These are phyloP conservation scores for Silurus aristotelis DNA, from an alignment of 2,797 vertebrate species.

Conservation along the genomic window DNA sequence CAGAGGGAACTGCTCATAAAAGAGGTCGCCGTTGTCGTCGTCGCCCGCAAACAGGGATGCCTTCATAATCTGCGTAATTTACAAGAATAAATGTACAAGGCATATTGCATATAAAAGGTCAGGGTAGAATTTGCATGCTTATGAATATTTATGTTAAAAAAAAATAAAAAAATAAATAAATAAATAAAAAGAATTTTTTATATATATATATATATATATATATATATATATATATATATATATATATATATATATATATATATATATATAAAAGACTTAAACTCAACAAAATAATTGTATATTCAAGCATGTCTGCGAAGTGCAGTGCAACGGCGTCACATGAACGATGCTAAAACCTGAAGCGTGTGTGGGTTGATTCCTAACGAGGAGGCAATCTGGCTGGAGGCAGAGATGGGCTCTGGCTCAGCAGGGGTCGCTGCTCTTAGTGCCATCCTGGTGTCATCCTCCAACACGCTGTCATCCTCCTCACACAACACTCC, in stretches of 20 bases:
- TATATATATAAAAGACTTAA: neutral
- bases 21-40: constrained; percentile 82
- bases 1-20: constrained; percentile 66
- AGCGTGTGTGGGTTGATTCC: constrained; percentile 92
- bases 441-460: constrained; percentile 14
- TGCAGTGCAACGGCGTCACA: neutral
- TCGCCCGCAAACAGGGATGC: constrained; percentile 90
- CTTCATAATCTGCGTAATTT: constrained; percentile 88
- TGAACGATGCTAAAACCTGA: constrained; percentile 77
- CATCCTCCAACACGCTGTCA: constrained; percentile 42
- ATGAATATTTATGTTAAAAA: too few relatives aligned
- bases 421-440: constrained; percentile 67
- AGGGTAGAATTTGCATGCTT: too few relatives aligned
- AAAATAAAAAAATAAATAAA: too few relatives aligned
- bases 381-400: constrained; percentile 83
- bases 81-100: neutral
- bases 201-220: too few relatives aligned
- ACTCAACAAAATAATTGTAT: too few relatives aligned
- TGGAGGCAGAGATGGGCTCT: constrained; percentile 76
- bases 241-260: too few relatives aligned
- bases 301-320: neutral
- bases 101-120: neutral
- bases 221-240: too few relatives aligned
- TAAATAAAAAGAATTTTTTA: too few relatives aligned
- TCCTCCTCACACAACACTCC: constrained; percentile 69